Conservation (phyloP, 2,888 invertebrate genomes). For the Erynnis tages region DNA sequence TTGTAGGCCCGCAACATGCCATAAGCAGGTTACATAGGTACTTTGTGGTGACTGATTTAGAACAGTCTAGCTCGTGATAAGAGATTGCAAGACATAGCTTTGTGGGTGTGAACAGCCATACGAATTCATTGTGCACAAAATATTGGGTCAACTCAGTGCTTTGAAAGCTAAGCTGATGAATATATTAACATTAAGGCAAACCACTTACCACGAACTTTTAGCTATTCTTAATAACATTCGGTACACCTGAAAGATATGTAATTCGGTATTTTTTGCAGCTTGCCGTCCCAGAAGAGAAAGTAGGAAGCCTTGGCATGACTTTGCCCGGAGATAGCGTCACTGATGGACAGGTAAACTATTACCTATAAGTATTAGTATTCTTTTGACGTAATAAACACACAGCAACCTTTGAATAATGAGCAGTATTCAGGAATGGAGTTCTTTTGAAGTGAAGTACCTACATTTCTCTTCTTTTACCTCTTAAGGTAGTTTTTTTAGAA, state of each 20-base stretch:
- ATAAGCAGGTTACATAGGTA: background rate
- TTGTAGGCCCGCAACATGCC: conserved; percentile 2
- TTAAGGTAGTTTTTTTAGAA: too few relatives aligned
- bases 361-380: too few relatives aligned
- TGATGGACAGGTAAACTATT: conserved; percentile 83
- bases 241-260: too few relatives aligned
- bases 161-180: background rate
- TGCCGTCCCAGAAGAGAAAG: conserved; percentile 78
- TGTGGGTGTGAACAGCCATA: background rate
- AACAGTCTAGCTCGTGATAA: conserved; percentile 7
- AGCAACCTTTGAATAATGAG: too few relatives aligned
- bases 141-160: background rate
- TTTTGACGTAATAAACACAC: too few relatives aligned
- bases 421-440: too few relatives aligned
- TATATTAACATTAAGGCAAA: background rate
- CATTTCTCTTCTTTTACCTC: too few relatives aligned
- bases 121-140: background rate
- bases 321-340: conserved; percentile 76
- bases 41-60: conserved; percentile 14
- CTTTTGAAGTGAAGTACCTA: too few relatives aligned
- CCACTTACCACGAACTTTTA: background rate
- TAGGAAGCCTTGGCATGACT: conserved; percentile 84
- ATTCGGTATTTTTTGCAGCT: conserved; percentile 63
- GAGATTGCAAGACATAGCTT: conserved; percentile 21
- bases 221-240: too few relatives aligned